phyloP scores from a whole-genome alignment of 2,113 vertebrate genomes.

The Papio anubis region DNA sequence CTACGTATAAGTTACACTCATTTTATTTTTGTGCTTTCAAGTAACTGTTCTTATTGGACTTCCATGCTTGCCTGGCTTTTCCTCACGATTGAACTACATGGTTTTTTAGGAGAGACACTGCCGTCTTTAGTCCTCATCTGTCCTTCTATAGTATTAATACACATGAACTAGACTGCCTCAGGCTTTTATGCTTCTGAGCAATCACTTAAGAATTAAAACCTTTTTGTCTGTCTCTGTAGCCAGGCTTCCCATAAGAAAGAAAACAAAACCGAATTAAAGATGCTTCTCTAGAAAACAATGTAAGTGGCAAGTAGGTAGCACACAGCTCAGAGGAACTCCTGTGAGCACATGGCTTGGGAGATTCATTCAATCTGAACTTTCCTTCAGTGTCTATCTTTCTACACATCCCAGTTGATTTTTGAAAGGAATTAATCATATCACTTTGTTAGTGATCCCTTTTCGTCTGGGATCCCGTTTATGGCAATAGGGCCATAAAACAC shows the following conservation, averaged over 20 bases:
- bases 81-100: background rate
- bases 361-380: background rate
- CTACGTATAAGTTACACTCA: background rate
- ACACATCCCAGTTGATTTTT: background rate
- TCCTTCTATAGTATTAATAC: background rate
- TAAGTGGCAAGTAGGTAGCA: background rate
- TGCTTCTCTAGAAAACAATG: background rate
- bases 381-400: background rate
- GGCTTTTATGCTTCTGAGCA: background rate
- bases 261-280: background rate
- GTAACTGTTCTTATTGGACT: background rate
- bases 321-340: background rate
- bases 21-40: background rate
- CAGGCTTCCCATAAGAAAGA: background rate
- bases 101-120: background rate
- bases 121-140: background rate
- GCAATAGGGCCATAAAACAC: background rate
- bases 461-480: conserved; percentile 54
- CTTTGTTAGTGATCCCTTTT: background rate
- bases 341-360: background rate
- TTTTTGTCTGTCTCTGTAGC: background rate
- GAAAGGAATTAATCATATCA: background rate
- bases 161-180: background rate
- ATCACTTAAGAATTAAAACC: background rate
- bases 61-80: background rate